Conservation (phyloP, 2,113 vertebrate species). For the Microtus montanus region DNA sequence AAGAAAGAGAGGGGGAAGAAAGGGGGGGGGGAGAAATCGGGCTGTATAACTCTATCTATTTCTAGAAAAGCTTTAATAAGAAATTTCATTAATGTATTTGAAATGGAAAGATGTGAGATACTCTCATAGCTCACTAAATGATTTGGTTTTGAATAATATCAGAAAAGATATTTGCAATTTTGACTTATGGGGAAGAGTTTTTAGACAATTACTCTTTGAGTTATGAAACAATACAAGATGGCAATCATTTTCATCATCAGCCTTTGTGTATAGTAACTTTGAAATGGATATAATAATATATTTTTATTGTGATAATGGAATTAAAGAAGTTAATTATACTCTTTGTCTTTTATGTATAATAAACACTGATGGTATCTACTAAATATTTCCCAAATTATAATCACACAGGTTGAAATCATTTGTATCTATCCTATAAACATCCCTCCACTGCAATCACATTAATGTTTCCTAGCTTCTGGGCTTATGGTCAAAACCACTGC, state of each 20-base stretch:
- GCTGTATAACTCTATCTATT: not conserved
- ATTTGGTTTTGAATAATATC: not conserved
- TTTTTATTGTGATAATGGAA: not conserved
- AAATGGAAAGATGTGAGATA: not conserved
- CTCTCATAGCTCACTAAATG: not conserved
- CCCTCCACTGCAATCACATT: not conserved
- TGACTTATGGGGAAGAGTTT: not conserved
- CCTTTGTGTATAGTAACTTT: not conserved
- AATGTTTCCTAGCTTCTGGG: not conserved
- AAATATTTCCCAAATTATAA: not conserved
- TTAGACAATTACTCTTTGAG: not conserved
- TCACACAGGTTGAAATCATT: not conserved
- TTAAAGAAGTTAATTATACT: not conserved
- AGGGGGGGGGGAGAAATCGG: not conserved
- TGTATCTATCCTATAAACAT: not conserved
- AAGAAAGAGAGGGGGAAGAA: not conserved
- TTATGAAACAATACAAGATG: not conserved
- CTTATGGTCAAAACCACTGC: not conserved
- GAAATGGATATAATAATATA: not conserved
- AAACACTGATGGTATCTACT: not conserved
- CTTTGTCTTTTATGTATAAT: not conserved
- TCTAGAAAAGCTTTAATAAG: not conserved
- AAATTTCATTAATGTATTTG: not conserved
- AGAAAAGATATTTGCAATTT: not conserved
- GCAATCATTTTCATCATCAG: not conserved